phyloP scores from a whole-genome alignment of 2,888 invertebrate genomes.

The Saturnia pavonia region DNA sequence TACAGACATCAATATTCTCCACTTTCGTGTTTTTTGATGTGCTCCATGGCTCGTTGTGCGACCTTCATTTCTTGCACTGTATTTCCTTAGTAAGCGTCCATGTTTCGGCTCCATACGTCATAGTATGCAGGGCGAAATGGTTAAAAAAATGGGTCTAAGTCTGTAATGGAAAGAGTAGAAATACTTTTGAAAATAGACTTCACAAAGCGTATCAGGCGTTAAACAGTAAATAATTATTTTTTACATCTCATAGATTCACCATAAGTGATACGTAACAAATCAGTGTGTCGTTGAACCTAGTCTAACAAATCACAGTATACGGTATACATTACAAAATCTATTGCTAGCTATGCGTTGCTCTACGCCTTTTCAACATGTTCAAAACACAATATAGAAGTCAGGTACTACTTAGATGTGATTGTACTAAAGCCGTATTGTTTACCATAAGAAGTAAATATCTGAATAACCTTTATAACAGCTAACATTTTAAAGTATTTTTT shows the following conservation, averaged over 20 bases:
- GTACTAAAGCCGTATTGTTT: neutral
- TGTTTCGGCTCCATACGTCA: no score
- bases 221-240: neutral
- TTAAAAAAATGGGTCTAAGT: no score
- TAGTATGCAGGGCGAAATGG: no score
- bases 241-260: neutral
- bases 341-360: neutral
- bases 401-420: neutral
- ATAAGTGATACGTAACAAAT: neutral
- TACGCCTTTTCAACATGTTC: neutral
- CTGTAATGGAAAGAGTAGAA: neutral
- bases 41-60: no score
- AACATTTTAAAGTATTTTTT: no score
- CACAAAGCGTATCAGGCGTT: neutral
- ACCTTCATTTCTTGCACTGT: no score
- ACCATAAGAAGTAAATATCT: no score
- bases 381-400: neutral
- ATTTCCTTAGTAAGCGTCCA: no score
- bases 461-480: no score
- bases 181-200: neutral
- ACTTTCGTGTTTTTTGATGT: no score
- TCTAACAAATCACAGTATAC: constrained; percentile 8
- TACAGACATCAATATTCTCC: no score
- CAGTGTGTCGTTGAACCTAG: constrained; percentile 1
- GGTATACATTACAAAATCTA: neutral